These are phyloP conservation scores for Psittacula derbiana DNA, from an alignment of 2,797 vertebrate genomes.

Conservation along the genomic window DNA sequence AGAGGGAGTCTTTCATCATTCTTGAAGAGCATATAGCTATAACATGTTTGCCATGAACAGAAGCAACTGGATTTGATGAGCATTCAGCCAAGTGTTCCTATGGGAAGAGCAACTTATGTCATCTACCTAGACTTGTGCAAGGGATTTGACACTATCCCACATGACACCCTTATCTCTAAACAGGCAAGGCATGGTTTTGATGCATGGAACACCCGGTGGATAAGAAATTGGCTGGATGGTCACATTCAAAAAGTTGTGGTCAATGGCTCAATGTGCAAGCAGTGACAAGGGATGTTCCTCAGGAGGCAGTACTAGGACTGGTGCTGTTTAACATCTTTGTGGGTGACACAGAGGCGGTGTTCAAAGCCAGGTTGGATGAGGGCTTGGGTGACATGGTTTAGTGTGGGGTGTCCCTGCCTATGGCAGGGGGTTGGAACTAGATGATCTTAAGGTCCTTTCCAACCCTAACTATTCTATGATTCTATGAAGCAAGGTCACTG, in stretches of 20 bases:
- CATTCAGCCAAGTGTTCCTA: not conserved
- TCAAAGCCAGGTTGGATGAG: no score
- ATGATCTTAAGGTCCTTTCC: no score
- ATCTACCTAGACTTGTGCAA: not conserved
- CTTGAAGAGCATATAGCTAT: not conserved
- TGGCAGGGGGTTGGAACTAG: no score
- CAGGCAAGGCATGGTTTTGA: not conserved
- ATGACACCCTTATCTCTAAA: not conserved
- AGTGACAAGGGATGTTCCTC: not conserved
- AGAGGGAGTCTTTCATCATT: not conserved
- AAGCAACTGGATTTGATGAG: not conserved
- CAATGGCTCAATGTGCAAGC: not conserved
- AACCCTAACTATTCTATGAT: no score
- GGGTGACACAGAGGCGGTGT: no score
- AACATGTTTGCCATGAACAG: not conserved
- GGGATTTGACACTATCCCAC: not conserved
- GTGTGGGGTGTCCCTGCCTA: no score
- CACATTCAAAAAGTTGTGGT: not conserved
- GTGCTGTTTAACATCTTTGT: not conserved
- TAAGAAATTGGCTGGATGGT: not conserved
- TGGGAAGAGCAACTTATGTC: not conserved
- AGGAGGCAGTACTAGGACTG: not conserved
- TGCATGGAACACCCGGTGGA: not conserved
- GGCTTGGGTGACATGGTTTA: no score
- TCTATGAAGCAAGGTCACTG: no score